Evolutionary conservation across 1,140 invertebrate species (phyloP).

Genomic region (Melanaphis sacchari): DNA sequence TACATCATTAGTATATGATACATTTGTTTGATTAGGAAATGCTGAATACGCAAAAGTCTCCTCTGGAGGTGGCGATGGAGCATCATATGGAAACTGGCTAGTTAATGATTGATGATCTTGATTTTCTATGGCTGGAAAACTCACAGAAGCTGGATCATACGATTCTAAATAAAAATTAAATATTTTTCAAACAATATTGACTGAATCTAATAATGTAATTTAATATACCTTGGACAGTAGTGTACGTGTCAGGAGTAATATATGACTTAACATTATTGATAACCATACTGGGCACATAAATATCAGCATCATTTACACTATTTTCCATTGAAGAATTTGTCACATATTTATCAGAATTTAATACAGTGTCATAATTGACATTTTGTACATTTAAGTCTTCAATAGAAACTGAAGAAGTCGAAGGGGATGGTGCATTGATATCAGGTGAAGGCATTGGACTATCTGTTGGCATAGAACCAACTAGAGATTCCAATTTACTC

Average conservation of each 20-base stretch:
- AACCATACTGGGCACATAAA: slow-evolving; percentile 19
- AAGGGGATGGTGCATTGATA: slow-evolving; percentile 83
- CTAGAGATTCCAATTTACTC: slow-evolving; percentile 82
- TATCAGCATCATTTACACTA: neutral
- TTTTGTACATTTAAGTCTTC: slow-evolving; percentile 62
- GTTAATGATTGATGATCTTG: slow-evolving; percentile 18
- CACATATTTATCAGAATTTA: neutral
- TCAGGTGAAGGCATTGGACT: slow-evolving; percentile 77
- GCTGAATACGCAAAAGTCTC: slow-evolving; percentile 26
- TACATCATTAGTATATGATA: slow-evolving; percentile 31
- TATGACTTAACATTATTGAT: neutral
- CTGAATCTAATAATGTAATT: neutral
- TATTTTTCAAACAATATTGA: no score
- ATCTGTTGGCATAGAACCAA: slow-evolving; percentile 70
- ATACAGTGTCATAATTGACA: slow-evolving; percentile 27
- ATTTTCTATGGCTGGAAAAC: slow-evolving; percentile 41
- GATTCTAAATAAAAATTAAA: neutral
- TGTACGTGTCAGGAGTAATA: slow-evolving; percentile 30
- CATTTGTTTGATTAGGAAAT: slow-evolving; percentile 18
- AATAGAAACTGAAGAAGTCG: slow-evolving; percentile 72
- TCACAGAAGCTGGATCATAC: slow-evolving; percentile 46
- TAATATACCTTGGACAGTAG: slow-evolving; percentile 34
- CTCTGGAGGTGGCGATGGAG: slow-evolving; percentile 52
- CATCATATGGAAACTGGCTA: slow-evolving; percentile 46
- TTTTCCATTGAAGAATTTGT: neutral